A percentile compares a stretch with the other conserved stretches of the same genome.
phyloP scores from a whole-genome alignment of 2,113 vertebrate genomes.

The Chauna torquata region DNA sequence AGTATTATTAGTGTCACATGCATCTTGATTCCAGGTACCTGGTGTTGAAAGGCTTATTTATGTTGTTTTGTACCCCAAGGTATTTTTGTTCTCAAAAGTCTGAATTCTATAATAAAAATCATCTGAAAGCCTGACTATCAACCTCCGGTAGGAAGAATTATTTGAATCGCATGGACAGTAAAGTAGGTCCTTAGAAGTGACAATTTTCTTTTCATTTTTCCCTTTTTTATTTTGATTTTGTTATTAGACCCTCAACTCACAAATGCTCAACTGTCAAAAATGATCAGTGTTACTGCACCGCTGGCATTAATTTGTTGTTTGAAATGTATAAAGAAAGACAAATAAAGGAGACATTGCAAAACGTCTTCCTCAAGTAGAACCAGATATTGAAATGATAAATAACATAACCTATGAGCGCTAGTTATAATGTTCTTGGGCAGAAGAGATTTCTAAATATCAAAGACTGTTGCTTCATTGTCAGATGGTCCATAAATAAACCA shows the following conservation, averaged over 20 bases:
- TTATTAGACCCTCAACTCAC: slow-evolving; percentile 84
- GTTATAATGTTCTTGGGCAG: slow-evolving; percentile 48
- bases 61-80: slow-evolving; percentile 75
- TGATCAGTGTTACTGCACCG: slow-evolving; percentile 86
- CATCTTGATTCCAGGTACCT: slow-evolving; percentile 78
- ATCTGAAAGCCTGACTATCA: slow-evolving; percentile 51
- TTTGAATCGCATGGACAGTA: slow-evolving; percentile 17
- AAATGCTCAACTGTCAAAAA: slow-evolving; percentile 92
- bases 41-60: slow-evolving; percentile 84
- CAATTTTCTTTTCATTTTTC: slow-evolving; percentile 66
- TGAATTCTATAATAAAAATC: slow-evolving; percentile 81
- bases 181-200: slow-evolving; percentile 36
- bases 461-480: slow-evolving; percentile 71
- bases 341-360: slow-evolving; percentile 74
- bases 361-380: slow-evolving; percentile 72
- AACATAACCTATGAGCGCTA: slow-evolving; percentile 68
- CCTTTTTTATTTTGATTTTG: slow-evolving; percentile 78
- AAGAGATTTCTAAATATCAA: slow-evolving; percentile 75
- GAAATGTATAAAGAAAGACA: slow-evolving; percentile 82
- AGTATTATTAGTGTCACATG: slow-evolving; percentile 77
- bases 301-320: slow-evolving; percentile 85
- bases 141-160: slow-evolving; percentile 43
- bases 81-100: slow-evolving; percentile 82
- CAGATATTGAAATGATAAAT: slow-evolving; percentile 76
- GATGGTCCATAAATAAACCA: slow-evolving; percentile 73